phyloP scores from a whole-genome alignment of 2,797 vertebrate species.

The Menidia menidia region DNA sequence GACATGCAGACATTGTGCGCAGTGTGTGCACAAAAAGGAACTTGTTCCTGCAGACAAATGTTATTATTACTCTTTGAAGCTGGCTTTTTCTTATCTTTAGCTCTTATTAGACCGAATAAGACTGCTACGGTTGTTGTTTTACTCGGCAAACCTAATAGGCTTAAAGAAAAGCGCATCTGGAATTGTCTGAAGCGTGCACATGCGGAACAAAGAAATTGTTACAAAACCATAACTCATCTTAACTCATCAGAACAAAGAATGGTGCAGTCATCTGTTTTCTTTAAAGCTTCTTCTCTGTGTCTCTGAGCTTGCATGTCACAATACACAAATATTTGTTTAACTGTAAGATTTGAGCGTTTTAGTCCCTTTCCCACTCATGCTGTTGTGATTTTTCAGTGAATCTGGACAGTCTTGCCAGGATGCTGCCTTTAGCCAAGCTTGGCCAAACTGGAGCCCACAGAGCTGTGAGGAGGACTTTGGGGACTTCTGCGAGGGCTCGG shows the following conservation, averaged over 20 bases:
- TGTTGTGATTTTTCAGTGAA: conserved; percentile 44
- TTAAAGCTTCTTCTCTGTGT: background rate
- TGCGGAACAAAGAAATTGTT: too few relatives aligned
- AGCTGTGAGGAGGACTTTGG: conserved; percentile 4
- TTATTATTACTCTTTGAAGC: background rate
- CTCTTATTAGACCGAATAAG: background rate
- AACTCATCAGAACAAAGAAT: too few relatives aligned
- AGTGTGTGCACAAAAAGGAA: background rate
- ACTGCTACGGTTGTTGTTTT: background rate
- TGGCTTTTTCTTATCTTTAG: background rate
- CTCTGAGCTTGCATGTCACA: background rate
- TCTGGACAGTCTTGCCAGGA: conserved; percentile 37
- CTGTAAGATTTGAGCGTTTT: background rate
- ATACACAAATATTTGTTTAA: background rate
- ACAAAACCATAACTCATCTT: too few relatives aligned
- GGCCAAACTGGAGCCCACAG: conserved; percentile 36
- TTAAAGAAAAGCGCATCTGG: too few relatives aligned
- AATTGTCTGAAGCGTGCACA: too few relatives aligned
- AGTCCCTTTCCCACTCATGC: too few relatives aligned
- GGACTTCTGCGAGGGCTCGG: conserved; percentile 12
- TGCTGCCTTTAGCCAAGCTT: conserved; percentile 50
- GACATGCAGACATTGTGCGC: too few relatives aligned
- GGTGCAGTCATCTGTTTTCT: background rate
- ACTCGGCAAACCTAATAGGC: too few relatives aligned
- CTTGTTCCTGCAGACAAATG: background rate